Evolutionary conservation across 2,113 vertebrate genomes (phyloP).

Genomic region (Mesitornis unicolor): DNA sequence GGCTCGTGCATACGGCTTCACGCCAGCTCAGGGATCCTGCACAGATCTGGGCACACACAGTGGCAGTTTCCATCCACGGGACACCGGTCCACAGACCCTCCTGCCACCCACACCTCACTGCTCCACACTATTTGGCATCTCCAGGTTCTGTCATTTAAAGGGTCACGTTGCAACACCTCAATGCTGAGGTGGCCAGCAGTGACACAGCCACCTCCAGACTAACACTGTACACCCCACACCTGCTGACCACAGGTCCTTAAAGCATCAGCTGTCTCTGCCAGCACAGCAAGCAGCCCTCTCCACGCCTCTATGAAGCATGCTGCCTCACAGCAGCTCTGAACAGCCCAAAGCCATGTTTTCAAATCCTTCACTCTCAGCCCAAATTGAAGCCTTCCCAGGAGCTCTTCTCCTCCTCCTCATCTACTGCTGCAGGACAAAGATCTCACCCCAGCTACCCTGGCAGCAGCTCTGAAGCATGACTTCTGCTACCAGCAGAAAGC

Average conservation of each 20-base stretch:
- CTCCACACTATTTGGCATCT: neutral
- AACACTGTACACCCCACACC: accelerated
- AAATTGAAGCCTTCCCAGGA: neutral
- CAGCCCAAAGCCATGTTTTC: neutral
- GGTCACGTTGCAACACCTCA: neutral
- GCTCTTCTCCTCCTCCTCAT: neutral
- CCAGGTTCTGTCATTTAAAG: neutral
- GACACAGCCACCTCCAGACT: neutral
- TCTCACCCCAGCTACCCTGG: neutral
- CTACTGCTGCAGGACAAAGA: neutral
- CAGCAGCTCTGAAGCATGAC: neutral
- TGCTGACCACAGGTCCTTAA: too few species aligned
- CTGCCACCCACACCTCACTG: neutral
- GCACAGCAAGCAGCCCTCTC: neutral
- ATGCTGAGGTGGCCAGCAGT: neutral
- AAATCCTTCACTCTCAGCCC: neutral
- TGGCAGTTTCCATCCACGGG: accelerated
- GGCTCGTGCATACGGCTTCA: neutral
- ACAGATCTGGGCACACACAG: accelerated
- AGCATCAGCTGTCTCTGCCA: neutral
- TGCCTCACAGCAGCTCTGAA: neutral
- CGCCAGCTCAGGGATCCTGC: neutral
- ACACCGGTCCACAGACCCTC: neutral
- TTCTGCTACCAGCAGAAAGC: neutral
- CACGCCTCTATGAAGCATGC: accelerated